A percentile compares a stretch with the other conserved stretches of the same genome.
phyloP scores from a whole-genome alignment of 1,140 invertebrate species.

The Idris sp. region DNA sequence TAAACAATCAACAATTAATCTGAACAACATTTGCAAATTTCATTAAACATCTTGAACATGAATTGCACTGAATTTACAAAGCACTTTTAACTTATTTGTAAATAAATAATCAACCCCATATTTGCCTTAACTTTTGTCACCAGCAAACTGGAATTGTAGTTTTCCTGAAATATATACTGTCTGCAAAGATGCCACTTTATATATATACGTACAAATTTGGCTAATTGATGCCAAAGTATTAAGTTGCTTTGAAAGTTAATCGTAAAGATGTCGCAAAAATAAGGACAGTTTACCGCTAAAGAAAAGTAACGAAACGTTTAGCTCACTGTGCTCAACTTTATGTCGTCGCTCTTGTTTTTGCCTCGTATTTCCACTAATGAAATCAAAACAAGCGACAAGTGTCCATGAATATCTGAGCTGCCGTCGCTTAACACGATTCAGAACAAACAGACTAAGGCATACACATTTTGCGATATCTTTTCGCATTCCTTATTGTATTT shows the following conservation, averaged over 20 bases:
- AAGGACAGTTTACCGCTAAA: slow-evolving; percentile 25
- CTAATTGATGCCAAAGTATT: slow-evolving; percentile 18
- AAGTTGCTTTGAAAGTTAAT: slow-evolving; percentile 20
- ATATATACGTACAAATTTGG: background rate
- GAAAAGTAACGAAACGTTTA: slow-evolving; percentile 34
- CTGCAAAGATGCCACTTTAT: no score
- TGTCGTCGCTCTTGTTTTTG: slow-evolving; percentile 31
- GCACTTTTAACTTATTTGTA: no score
- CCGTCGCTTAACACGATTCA: slow-evolving; percentile 19
- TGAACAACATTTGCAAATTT: no score
- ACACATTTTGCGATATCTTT: background rate
- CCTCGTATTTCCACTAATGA: slow-evolving; percentile 37
- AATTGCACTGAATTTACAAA: no score
- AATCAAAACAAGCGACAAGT: slow-evolving; percentile 50
- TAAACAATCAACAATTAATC: no score
- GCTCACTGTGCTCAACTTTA: slow-evolving; percentile 17
- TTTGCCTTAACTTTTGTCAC: no score
- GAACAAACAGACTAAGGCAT: slow-evolving; percentile 20
- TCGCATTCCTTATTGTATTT: background rate
- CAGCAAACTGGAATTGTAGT: no score
- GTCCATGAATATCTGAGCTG: slow-evolving; percentile 37
- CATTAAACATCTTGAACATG: no score
- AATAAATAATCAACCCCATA: no score
- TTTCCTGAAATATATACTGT: no score
- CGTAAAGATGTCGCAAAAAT: slow-evolving; percentile 12